phyloP scores from a whole-genome alignment of 2,797 vertebrate genomes.

The Neomorphus geoffroyi region DNA sequence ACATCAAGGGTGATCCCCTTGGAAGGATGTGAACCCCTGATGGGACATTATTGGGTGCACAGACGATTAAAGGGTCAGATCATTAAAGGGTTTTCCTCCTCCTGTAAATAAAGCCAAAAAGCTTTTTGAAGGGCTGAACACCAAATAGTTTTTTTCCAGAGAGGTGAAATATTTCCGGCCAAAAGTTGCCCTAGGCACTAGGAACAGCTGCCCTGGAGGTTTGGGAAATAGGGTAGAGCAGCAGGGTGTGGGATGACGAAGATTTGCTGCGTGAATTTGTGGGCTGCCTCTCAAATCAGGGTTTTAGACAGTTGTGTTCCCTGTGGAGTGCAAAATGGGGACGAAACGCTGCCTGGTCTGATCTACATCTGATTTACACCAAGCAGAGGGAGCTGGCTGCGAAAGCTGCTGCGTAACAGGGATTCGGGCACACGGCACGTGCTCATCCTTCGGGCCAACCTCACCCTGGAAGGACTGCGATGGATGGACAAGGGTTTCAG shows the following conservation, averaged over 20 bases:
- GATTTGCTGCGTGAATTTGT: not conserved
- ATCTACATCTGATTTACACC: not conserved
- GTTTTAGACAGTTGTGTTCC: not conserved
- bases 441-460: not conserved
- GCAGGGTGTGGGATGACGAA: not conserved
- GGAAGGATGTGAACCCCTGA: not conserved
- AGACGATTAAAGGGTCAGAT: not conserved
- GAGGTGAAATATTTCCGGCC: not conserved
- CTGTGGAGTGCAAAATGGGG: not conserved
- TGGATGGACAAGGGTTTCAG: not conserved
- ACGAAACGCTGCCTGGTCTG: not conserved
- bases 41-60: not conserved
- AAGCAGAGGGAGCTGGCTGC: not conserved
- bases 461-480: not conserved
- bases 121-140: not conserved
- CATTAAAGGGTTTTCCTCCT: not conserved
- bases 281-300: not conserved
- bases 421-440: not conserved
- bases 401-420: not conserved
- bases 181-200: not conserved
- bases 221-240: not conserved
- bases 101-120: not conserved
- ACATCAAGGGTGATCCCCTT: not conserved
- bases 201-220: not conserved
- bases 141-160: not conserved